phyloP scores from a whole-genome alignment of 2,888 invertebrate genomes.

The Allygus modestus region DNA sequence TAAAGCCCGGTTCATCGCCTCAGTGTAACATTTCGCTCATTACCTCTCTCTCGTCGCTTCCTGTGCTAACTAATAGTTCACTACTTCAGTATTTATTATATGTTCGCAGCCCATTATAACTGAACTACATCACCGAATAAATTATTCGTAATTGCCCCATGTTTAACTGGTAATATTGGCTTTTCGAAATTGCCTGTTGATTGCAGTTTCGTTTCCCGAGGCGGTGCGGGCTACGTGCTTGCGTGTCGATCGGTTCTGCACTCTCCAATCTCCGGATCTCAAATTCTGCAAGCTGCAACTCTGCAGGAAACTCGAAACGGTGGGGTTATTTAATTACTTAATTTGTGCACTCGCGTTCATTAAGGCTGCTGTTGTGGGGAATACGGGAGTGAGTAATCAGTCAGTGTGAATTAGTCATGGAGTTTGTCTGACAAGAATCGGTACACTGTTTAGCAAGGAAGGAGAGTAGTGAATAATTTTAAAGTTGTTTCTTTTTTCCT shows the following conservation, averaged over 20 bases:
- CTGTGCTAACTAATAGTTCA: constrained; percentile 55
- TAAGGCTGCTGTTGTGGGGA: not conserved
- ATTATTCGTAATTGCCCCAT: constrained; percentile 48
- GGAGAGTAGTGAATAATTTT: too few species aligned
- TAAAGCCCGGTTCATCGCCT: not conserved
- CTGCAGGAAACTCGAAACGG: constrained; percentile 7
- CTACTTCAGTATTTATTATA: constrained; percentile 48
- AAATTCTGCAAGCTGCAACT: not conserved
- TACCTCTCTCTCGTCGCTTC: constrained; percentile 1
- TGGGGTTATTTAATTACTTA: constrained; percentile 19
- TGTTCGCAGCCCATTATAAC: constrained; percentile 49
- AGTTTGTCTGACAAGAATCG: too few species aligned
- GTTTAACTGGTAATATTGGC: constrained; percentile 41
- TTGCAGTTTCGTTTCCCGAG: constrained; percentile 23
- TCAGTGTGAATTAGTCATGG: too few species aligned
- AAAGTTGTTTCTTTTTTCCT: too few species aligned
- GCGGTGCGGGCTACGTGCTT: constrained; percentile 27
- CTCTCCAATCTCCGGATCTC: constrained; percentile 7
- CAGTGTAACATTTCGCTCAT: constrained; percentile 12
- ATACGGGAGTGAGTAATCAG: too few species aligned
- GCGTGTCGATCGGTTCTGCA: constrained; percentile 27
- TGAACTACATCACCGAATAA: constrained; percentile 17
- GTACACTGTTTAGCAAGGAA: too few species aligned
- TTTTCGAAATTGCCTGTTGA: constrained; percentile 28
- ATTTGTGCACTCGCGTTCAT: constrained; percentile 5